These are phyloP conservation scores for Euclidia mi DNA, from an alignment of 2,888 invertebrate species.

Conservation along the genomic window DNA sequence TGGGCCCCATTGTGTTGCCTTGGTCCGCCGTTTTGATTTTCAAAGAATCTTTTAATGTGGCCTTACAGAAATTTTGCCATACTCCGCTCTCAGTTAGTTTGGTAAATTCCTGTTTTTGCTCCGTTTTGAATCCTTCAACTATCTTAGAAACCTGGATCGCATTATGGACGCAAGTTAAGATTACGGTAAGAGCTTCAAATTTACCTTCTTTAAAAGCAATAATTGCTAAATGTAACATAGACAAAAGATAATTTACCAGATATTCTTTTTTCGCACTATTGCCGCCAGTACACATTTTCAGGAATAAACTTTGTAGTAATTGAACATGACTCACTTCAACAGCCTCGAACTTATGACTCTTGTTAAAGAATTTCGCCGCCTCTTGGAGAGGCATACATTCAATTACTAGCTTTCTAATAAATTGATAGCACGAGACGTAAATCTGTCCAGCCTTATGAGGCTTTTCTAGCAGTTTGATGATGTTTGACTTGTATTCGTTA, in stretches of 20 bases:
- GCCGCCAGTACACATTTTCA: conserved; percentile 80
- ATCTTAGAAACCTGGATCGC: conserved; percentile 73
- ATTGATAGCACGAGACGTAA: conserved; percentile 90
- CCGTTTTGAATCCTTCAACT: conserved; percentile 61
- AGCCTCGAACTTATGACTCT: conserved; percentile 91
- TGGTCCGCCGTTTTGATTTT: conserved; percentile 79
- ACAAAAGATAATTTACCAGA: conserved; percentile 88
- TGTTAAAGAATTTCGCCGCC: conserved; percentile 83
- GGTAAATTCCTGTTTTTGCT: conserved; percentile 73
- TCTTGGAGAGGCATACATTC: conserved; percentile 90
- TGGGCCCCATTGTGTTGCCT: conserved; percentile 75
- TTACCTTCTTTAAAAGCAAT: conserved; percentile 84
- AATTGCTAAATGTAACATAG: conserved; percentile 88
- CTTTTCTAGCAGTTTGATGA: conserved; percentile 91
- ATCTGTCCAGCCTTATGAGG: conserved; percentile 92
- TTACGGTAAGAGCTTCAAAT: conserved; percentile 60
- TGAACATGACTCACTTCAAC: conserved; percentile 90
- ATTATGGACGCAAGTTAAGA: conserved; percentile 70
- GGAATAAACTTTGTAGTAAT: conserved; percentile 88
- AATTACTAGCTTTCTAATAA: conserved; percentile 90
- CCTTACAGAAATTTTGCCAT: conserved; percentile 91
- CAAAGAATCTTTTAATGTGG: conserved; percentile 92
- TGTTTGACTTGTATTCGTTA: conserved; percentile 90
- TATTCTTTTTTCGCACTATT: conserved; percentile 74
- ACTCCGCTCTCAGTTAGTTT: conserved; percentile 81